These are phyloP conservation scores for Brenthis daphne DNA, from an alignment of 2,888 invertebrate genomes.

Conservation along the genomic window DNA sequence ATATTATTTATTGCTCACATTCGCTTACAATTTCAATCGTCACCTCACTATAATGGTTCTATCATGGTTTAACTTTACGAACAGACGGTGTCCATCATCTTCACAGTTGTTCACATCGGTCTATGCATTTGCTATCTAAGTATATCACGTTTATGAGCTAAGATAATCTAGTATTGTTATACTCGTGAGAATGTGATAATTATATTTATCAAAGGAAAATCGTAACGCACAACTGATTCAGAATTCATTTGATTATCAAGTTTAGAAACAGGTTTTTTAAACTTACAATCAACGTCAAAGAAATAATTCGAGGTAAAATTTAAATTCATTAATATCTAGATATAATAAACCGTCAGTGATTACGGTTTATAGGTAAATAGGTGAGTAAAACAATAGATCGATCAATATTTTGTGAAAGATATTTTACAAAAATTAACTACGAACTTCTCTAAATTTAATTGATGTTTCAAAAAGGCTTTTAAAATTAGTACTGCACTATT, in stretches of 20 bases:
- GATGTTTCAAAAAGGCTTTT: too few species aligned
- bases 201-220: slow-evolving; percentile 27
- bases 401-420: too few species aligned
- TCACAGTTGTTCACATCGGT: slow-evolving; percentile 4
- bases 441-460: too few species aligned
- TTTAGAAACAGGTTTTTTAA: slow-evolving; percentile 1
- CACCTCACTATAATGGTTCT: slow-evolving; percentile 13
- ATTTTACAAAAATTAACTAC: too few species aligned
- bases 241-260: neutral
- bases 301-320: slow-evolving; percentile 7
- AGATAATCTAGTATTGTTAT: slow-evolving; percentile 22
- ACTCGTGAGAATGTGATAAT: slow-evolving; percentile 29
- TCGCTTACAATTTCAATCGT: neutral
- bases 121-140: slow-evolving; percentile 19
- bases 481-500: too few species aligned
- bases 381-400: too few species aligned
- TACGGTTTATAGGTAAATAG: neutral
- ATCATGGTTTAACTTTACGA: slow-evolving; percentile 20
- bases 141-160: slow-evolving; percentile 16
- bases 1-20: neutral
- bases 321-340: neutral
- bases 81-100: slow-evolving; percentile 41
- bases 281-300: neutral
- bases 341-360: neutral
- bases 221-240: slow-evolving; percentile 15